Evolutionary conservation across 2,888 invertebrate genomes (phyloP).

Genomic region (Caenorhabditis sulstoni): DNA sequence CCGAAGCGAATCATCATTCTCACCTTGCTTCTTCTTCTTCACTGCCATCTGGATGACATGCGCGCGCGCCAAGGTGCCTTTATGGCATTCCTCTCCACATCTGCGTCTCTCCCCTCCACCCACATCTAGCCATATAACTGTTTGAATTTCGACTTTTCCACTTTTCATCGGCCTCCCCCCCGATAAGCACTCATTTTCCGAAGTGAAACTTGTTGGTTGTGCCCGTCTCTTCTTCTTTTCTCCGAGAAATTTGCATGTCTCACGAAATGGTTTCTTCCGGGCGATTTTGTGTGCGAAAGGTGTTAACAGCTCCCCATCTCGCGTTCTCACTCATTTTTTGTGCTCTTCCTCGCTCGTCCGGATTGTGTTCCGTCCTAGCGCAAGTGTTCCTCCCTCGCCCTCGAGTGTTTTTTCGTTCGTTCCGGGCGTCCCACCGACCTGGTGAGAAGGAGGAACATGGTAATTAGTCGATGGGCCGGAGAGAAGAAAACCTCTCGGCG

Average conservation of each 20-base stretch:
- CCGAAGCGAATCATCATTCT: constrained; percentile 9
- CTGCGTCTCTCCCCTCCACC: constrained; percentile 33
- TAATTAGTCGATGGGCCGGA: constrained; percentile 34
- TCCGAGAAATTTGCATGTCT: constrained; percentile 10
- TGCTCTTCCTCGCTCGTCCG: constrained; percentile 1
- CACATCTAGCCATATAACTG: constrained; percentile 28
- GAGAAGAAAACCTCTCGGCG: neutral
- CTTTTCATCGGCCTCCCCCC: neutral
- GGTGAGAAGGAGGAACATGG: constrained; percentile 20
- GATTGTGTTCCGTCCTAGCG: constrained; percentile 25
- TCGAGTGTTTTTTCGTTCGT: constrained; percentile 29
- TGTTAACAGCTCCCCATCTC: constrained; percentile 38
- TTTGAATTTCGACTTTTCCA: constrained; percentile 55
- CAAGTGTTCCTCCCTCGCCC: constrained; percentile 12
- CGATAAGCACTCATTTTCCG: constrained; percentile 39
- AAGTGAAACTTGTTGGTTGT: constrained; percentile 37
- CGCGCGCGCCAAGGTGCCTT: constrained; percentile 48
- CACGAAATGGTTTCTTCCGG: neutral
- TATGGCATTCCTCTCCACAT: constrained; percentile 25
- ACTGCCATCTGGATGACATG: constrained; percentile 58
- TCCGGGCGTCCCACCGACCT: constrained; percentile 21
- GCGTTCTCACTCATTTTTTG: constrained; percentile 12
- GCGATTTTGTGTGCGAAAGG: constrained; percentile 56
- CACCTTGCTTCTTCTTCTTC: constrained; percentile 17
- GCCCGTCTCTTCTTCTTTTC: constrained; percentile 15